These are phyloP conservation scores for Athene cunicularia DNA, from an alignment of 2,113 vertebrate genomes.

Conservation along the genomic window DNA sequence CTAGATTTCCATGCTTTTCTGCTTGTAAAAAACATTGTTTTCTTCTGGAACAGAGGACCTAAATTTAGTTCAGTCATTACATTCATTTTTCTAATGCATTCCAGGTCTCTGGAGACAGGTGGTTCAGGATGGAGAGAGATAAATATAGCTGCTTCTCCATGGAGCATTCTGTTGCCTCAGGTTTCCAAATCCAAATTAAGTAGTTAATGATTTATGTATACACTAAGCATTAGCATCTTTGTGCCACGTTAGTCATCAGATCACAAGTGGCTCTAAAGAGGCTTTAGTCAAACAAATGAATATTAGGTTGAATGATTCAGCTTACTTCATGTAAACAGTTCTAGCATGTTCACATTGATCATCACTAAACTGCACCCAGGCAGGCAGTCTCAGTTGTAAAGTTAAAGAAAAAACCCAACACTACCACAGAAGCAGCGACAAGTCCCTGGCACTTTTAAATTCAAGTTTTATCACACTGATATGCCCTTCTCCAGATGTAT, in stretches of 20 bases:
- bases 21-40: background rate
- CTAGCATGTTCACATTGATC: conserved; percentile 20
- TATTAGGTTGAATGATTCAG: conserved; percentile 52
- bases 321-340: conserved; percentile 33
- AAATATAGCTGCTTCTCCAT: conserved; percentile 36
- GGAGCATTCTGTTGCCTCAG: conserved; percentile 37
- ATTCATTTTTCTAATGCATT: conserved; percentile 46
- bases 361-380: background rate
- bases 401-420: background rate
- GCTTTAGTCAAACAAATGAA: conserved; percentile 62
- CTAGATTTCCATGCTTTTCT: background rate
- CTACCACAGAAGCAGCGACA: background rate
- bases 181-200: conserved; percentile 67
- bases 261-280: conserved; percentile 66
- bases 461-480: background rate
- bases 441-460: background rate
- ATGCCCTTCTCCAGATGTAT: background rate
- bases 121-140: background rate
- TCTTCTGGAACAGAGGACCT: background rate
- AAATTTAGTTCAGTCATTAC: background rate
- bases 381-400: background rate
- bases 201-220: conserved; percentile 67
- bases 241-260: conserved; percentile 43
- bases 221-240: conserved; percentile 59
- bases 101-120: conserved; percentile 34